Evolutionary conservation across 1,140 invertebrate genomes (phyloP).

Genomic region (Magallana ariakensis): DNA sequence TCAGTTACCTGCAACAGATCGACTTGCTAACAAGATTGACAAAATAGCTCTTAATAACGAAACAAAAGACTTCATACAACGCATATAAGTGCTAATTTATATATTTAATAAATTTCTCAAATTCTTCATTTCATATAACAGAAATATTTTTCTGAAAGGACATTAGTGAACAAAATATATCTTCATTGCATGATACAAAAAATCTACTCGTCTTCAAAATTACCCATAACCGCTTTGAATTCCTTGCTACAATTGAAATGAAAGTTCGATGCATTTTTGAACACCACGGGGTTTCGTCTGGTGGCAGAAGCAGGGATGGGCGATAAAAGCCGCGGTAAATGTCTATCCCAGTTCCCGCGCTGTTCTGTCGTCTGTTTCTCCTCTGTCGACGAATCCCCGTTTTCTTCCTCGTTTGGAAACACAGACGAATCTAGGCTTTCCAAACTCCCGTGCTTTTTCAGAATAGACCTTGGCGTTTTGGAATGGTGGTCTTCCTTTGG

Average conservation of each 20-base stretch:
- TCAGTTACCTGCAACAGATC: neutral
- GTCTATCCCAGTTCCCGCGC: slow-evolving; percentile 12
- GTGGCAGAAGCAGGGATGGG: neutral
- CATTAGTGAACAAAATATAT: neutral
- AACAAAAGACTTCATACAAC: neutral
- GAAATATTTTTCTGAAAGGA: too few species aligned
- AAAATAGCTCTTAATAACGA: neutral
- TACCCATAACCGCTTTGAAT: slow-evolving; percentile 12
- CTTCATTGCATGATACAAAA: neutral
- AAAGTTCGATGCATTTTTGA: slow-evolving; percentile 24
- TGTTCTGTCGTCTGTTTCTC: neutral
- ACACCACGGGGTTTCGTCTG: neutral
- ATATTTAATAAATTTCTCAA: neutral
- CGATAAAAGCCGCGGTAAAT: slow-evolving; percentile 24
- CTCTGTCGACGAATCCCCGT: neutral
- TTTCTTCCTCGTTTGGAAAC: neutral
- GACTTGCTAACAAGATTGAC: slow-evolving; percentile 11
- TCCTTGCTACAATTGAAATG: slow-evolving; percentile 37
- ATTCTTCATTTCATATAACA: too few species aligned
- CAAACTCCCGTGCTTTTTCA: neutral
- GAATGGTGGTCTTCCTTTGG: neutral
- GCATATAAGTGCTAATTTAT: neutral
- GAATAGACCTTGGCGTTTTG: slow-evolving; percentile 5
- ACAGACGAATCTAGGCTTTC: neutral
- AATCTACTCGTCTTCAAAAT: slow-evolving; percentile 24